phyloP scores from a whole-genome alignment of 2,888 invertebrate genomes.

The Hymenopus coronatus region DNA sequence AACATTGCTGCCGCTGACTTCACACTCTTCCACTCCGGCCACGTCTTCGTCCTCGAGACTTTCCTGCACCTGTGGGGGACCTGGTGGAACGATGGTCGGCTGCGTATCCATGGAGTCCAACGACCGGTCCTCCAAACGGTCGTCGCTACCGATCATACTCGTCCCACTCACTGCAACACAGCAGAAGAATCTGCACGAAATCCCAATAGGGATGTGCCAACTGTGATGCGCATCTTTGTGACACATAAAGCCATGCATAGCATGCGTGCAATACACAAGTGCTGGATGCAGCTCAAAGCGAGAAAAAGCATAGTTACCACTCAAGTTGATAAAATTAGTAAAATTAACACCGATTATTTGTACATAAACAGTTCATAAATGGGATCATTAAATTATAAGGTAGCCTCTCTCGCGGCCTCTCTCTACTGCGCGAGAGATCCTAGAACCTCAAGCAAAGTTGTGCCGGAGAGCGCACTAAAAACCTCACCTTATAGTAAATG shows the following conservation, averaged over 20 bases:
- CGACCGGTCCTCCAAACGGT: slow-evolving; percentile 19
- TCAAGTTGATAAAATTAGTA: too few species aligned
- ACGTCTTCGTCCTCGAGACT: background rate
- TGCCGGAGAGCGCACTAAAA: too few species aligned
- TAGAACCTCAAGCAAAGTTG: too few species aligned
- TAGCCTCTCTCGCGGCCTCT: too few species aligned
- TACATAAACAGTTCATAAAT: too few species aligned
- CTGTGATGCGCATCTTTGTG: background rate
- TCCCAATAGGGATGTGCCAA: background rate
- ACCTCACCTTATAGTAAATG: too few species aligned
- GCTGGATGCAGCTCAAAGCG: too few species aligned
- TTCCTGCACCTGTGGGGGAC: slow-evolving; percentile 2
- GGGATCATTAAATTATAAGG: too few species aligned
- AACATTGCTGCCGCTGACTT: background rate
- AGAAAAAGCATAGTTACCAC: too few species aligned
- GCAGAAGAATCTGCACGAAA: background rate
- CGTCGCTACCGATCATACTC: slow-evolving; percentile 19
- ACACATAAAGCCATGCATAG: background rate
- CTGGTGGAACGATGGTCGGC: background rate
- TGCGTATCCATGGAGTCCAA: slow-evolving; percentile 13
- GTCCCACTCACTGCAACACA: background rate
- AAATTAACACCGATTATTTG: too few species aligned
- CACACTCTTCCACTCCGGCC: background rate
- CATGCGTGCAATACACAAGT: background rate
- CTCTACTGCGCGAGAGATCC: too few species aligned